A percentile compares a stretch with the other conserved stretches of the same genome.
Evolutionary conservation across 1,140 invertebrate genomes (phyloP).

Genomic region (Drosophila kepulauana): DNA sequence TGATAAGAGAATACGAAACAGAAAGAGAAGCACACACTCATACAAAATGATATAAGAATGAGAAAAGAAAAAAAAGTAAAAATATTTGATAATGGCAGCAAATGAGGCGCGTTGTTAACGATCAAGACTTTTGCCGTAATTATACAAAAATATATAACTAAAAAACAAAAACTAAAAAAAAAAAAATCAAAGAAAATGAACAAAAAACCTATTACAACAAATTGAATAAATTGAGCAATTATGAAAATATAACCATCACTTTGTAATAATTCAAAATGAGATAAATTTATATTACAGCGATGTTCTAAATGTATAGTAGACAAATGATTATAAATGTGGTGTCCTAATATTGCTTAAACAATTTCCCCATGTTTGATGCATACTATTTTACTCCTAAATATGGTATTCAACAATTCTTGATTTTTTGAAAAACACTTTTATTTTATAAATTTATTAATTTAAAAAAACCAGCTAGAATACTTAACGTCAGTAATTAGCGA

Average conservation of each 20-base stretch:
- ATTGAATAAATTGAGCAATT: conserved; percentile 50
- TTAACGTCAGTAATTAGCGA: conserved; percentile 43
- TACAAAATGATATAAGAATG: background rate
- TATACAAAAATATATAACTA: conserved; percentile 33
- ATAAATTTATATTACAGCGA: too few relatives aligned
- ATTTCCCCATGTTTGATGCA: too few relatives aligned
- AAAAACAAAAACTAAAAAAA: conserved; percentile 11
- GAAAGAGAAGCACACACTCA: background rate
- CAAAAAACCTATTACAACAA: conserved; percentile 55
- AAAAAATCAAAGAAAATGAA: conserved; percentile 44
- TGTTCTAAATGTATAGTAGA: too few relatives aligned
- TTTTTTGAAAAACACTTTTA: conserved; percentile 20
- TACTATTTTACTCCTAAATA: too few relatives aligned
- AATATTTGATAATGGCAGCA: conserved; percentile 38
- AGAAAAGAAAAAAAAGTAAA: conserved; percentile 10
- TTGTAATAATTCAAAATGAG: conserved; percentile 1
- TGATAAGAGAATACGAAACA: background rate
- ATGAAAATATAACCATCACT: conserved; percentile 32
- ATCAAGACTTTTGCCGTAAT: conserved; percentile 55
- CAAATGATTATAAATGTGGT: too few relatives aligned
- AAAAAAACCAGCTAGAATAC: conserved; percentile 60
- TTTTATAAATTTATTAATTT: conserved; percentile 49
- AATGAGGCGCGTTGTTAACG: conserved; percentile 49
- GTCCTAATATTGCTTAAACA: too few relatives aligned
- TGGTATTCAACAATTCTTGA: background rate